Percentiles rank a stretch among this genome's conserved stretches.
phyloP scores from a whole-genome alignment of 1,140 invertebrate genomes.

The Augochlora pura region DNA sequence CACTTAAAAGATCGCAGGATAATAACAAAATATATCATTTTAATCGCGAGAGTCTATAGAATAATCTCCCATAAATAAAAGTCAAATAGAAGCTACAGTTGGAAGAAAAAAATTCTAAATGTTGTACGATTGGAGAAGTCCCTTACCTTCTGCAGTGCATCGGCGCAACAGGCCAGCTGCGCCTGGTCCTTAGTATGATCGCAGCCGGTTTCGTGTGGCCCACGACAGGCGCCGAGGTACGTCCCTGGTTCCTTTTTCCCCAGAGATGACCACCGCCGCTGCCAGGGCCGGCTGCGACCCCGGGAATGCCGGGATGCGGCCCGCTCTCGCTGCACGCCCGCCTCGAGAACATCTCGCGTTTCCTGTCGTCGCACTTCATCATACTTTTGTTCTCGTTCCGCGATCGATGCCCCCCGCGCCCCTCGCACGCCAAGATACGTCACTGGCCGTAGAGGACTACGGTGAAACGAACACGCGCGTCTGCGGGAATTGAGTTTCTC shows the following conservation, averaged over 20 bases:
- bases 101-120: no score
- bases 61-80: no score
- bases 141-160: conserved; percentile 83
- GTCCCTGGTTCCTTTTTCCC: conserved; percentile 81
- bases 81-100: no score
- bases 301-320: conserved; percentile 81
- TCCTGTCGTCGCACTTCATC: conserved; percentile 76
- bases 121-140: neutral
- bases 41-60: no score
- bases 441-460: no score
- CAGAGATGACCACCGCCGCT: conserved; percentile 78
- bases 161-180: conserved; percentile 85
- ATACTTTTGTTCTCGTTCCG: conserved; percentile 37
- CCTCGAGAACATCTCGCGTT: conserved; percentile 76
- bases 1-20: no score
- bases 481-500: neutral
- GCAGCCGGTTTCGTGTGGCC: conserved; percentile 81
- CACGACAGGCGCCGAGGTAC: conserved; percentile 85
- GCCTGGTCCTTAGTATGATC: conserved; percentile 83
- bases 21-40: no score
- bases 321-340: conserved; percentile 85
- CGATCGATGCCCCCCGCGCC: no score
- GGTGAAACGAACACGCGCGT: no score
- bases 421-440: no score
- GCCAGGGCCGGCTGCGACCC: conserved; percentile 53